phyloP scores from a whole-genome alignment of 2,797 vertebrate species.

The Notoglanidium macrostoma region DNA sequence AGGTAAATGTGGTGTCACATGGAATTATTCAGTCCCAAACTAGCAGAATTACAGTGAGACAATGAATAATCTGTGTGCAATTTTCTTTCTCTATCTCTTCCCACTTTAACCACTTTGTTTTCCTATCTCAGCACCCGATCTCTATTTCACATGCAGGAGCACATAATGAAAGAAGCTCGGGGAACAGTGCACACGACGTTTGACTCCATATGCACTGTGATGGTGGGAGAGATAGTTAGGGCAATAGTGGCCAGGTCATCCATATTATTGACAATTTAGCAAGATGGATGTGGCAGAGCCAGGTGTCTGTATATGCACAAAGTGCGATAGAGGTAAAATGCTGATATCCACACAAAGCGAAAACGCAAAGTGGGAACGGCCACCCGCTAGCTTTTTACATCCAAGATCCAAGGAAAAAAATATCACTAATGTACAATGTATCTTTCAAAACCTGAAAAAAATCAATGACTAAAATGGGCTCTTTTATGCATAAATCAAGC shows the following conservation, averaged over 20 bases:
- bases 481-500: conserved; percentile 22
- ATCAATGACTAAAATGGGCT: conserved; percentile 50
- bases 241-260: conserved; percentile 4
- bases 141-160: conserved; percentile 13
- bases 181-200: background rate
- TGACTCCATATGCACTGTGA: background rate
- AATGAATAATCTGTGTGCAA: conserved; percentile 32
- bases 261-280: conserved; percentile 46
- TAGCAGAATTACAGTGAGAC: conserved; percentile 9
- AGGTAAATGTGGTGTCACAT: conserved; percentile 21
- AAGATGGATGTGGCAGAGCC: conserved; percentile 39
- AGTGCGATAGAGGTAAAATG: background rate
- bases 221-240: conserved; percentile 3
- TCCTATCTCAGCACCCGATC: background rate
- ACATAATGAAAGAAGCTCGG: background rate
- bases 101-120: conserved; percentile 25
- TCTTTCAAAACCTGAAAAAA: conserved; percentile 30
- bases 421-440: conserved; percentile 32
- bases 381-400: conserved; percentile 35
- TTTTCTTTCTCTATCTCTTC: conserved; percentile 14
- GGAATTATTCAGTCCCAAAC: conserved; percentile 12
- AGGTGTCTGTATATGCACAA: conserved; percentile 17
- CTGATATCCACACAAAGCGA: conserved; percentile 31
- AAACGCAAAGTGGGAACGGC: conserved; percentile 14
- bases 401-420: conserved; percentile 31